phyloP scores from a whole-genome alignment of 2,888 invertebrate species.

The Tipula helvola region DNA sequence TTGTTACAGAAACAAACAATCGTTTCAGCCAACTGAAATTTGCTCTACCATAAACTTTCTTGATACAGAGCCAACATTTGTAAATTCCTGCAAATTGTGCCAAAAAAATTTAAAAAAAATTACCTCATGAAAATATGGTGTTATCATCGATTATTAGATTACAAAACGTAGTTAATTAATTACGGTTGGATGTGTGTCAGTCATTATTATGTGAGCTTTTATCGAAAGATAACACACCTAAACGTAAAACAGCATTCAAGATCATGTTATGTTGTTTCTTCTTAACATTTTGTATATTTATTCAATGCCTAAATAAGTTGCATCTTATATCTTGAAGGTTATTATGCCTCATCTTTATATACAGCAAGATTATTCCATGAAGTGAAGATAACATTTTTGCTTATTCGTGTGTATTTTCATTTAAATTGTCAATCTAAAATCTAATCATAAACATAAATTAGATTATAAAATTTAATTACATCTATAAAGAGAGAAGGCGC shows the following conservation, averaged over 20 bases:
- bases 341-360: background rate
- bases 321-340: background rate
- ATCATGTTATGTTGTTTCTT: background rate
- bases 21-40: background rate
- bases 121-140: background rate
- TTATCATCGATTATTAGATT: background rate
- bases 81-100: background rate
- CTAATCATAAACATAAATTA: background rate
- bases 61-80: background rate
- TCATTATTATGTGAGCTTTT: background rate
- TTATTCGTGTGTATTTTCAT: background rate
- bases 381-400: background rate
- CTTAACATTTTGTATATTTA: background rate
- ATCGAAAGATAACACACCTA: background rate
- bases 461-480: background rate
- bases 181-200: background rate
- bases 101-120: background rate
- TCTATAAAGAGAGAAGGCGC: background rate
- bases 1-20: background rate
- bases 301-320: background rate
- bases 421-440: background rate
- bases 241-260: background rate
- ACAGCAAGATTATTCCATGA: background rate
- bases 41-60: background rate
- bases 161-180: background rate